Percentiles rank a stretch among this genome's conserved stretches.
Evolutionary conservation across 2,113 vertebrate genomes (phyloP).

Genomic region (Uropsilus gracilis): DNA sequence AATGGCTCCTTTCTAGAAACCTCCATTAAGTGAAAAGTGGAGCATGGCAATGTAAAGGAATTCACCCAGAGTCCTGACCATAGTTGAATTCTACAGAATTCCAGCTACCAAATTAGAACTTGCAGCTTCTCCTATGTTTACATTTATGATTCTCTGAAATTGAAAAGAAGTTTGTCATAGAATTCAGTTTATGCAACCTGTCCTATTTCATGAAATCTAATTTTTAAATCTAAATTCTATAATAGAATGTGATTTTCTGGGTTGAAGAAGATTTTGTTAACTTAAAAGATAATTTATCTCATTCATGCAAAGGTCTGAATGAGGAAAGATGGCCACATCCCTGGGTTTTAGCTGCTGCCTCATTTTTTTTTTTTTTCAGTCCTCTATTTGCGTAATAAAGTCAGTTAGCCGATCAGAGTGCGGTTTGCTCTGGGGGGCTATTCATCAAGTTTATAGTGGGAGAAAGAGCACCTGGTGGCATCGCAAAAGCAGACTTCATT

Average conservation of each 20-base stretch:
- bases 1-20: conserved; percentile 6
- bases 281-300: not conserved
- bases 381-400: conserved; percentile 53
- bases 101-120: not conserved
- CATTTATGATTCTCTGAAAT: not conserved
- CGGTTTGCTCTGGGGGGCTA: conserved; percentile 56
- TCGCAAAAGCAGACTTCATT: conserved; percentile 63
- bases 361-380: conserved; percentile 45
- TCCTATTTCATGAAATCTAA: not conserved
- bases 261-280: conserved; percentile 15
- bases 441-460: conserved; percentile 58
- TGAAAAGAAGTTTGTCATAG: not conserved
- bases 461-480: conserved; percentile 52
- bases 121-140: fast-evolving
- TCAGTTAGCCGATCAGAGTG: conserved; percentile 22
- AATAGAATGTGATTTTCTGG: conserved; percentile 22
- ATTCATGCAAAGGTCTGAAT: not conserved
- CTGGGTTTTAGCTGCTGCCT: not conserved
- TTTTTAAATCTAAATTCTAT: conserved; percentile 39
- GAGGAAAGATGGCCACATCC: not conserved
- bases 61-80: not conserved
- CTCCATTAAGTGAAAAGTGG: not conserved
- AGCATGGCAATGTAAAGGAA: not conserved
- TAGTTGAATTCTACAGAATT: not conserved
- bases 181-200: not conserved